Conservation (phyloP, 2,797 vertebrate genomes). For the Micrastur ruficollis region DNA sequence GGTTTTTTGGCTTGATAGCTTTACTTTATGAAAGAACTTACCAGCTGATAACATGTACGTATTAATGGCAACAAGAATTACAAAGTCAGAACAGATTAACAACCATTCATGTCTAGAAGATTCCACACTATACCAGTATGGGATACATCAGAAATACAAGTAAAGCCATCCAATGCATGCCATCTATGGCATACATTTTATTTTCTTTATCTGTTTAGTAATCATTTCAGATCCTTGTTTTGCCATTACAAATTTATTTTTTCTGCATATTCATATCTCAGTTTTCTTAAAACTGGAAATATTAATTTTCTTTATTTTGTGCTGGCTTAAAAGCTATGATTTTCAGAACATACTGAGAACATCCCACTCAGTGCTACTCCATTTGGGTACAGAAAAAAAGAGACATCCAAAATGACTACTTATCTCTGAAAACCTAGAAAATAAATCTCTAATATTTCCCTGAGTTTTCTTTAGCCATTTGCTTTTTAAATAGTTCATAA, state of each 20-base stretch:
- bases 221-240: not conserved
- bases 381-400: not conserved
- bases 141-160: not conserved
- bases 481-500: not conserved
- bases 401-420: not conserved
- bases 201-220: not conserved
- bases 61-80: not conserved
- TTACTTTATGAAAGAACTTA: not conserved
- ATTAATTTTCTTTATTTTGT: not conserved
- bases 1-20: not conserved
- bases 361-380: not conserved
- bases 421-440: not conserved
- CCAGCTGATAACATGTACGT: not conserved
- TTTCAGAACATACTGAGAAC: not conserved
- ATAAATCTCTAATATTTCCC: not conserved
- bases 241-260: not conserved
- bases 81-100: not conserved
- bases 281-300: not conserved
- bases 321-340: not conserved
- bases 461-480: not conserved
- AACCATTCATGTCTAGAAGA: not conserved
- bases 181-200: fast-evolving
- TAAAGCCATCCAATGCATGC: not conserved
- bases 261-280: not conserved
- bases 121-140: not conserved